Base-by-base conservation (phyloP, 2,797 vertebrate genomes). In the Lepus townsendii region DNA sequence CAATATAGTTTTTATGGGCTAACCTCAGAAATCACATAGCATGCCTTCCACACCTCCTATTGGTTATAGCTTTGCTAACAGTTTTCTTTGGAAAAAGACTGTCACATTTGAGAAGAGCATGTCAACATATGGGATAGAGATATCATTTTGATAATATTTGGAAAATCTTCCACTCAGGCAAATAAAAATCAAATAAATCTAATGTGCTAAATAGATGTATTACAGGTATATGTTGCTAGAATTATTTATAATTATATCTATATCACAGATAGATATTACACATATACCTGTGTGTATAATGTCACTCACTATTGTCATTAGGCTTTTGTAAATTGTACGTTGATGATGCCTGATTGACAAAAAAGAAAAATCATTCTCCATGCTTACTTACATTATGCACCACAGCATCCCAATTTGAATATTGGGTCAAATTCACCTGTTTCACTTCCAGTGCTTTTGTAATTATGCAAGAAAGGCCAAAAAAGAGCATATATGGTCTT, bases 41-140 rank as follows among this genome's bases (percentile, higher is more conserved):
- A 5, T 76, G 14, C 1, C n/a, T 20, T 30, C 63, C 3, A 32
- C 3, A 0, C 14, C 13, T 42, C 24, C 19, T 62, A 1, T 3
- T 54, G n/a, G 8, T 12, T 66, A 52, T 2, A 65, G 12, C 1
- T 14, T 84, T n/a, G 35, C 7, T 32, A 35, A 12, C 7, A 16
- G 1, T 14, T 47, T 78, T 82, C 13, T 22, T 1, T 19, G 2
- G 52, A 73, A 19, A 30, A n/a, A n/a, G 35, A 35, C 7, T 47
- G 24, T 69, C 22, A 66, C 7, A 24, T 57, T 57, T 17, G 47
- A 35, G 14, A 80, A 78, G 0, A 47, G 14, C 26, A 32, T 9
- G 47, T 50, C 47, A 76, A 14, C 26, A 32, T 9, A 38, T 38
- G 54, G 76, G 38, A 54, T 20, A 16, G 32, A 72, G n/a, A 7